Base-by-base conservation (phyloP, 64 coral and sea anemone genomes). In the Astreopora myriophthalma region DNA sequence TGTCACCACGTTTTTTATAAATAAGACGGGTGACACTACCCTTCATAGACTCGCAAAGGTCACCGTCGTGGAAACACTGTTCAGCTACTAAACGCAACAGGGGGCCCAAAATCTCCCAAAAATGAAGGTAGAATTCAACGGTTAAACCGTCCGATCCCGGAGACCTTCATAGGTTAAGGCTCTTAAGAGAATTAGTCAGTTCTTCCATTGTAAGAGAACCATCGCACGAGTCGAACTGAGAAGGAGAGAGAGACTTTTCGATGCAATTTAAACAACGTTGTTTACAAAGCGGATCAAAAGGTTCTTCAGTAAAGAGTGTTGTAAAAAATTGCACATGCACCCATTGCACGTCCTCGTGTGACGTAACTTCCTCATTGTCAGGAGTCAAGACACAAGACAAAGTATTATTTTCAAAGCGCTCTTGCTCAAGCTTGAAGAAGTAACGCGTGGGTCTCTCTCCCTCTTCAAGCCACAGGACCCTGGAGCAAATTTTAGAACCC, bases 381-480 rank as follows among this genome's bases (percentile, higher is more conserved):
- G 67, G 13, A 51, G 71, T 70, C 16, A 80, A 61, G 1, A 90
- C 27, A 72, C 1, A n/a, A 2, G 1, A 39, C 25, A 91, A 34
- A 57, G 6, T 13, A 8, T 89, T 89, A 20, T 22, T 7, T 3
- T 14, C 27, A 4, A 28, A 34, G 10, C 19, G n/a, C n/a, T 75
- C 37, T 23, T 26, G 20, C 13, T 73, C 37, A 5, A 69, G 19
- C 1, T 37, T 20, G 2, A 89, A 90, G 22, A 90, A 60, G 30
- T 26, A 78, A 3, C 33, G 20, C 11, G 52, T 64, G 2, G 48
- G 73, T 26, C 76, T 89, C 23, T 76, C 73, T 3, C 72, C 73
- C 17, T 61, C 42, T 26, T 89, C 87, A 40, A 89, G 51, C 87
- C 87, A 89, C 26, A 42, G 52, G 11, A 57, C 88, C 30, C 61